phyloP scores from a whole-genome alignment of 2,797 vertebrate species.

The Liparis tanakae region DNA sequence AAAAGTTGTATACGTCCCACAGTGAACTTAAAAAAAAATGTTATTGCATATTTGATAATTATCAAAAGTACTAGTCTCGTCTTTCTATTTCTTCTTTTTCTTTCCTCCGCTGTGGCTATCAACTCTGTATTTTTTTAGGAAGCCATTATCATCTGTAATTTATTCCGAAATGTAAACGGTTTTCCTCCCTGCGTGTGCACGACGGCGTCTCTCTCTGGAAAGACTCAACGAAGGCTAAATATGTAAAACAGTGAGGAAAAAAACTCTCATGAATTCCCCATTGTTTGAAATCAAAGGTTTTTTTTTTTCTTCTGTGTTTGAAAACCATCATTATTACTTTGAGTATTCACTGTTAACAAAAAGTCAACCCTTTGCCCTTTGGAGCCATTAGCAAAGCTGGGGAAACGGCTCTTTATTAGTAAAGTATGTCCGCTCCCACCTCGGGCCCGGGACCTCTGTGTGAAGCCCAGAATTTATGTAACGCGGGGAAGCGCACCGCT shows the following conservation, averaged over 20 bases:
- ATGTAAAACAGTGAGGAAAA: conserved; percentile 1
- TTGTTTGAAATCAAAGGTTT: not conserved
- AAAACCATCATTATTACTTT: conserved; percentile 24
- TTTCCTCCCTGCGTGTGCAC: conserved; percentile 14
- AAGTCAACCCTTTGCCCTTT: conserved; percentile 39
- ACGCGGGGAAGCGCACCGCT: conserved; percentile 49
- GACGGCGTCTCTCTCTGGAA: conserved; percentile 14
- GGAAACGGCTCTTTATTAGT: conserved; percentile 78
- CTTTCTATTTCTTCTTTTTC: not conserved
- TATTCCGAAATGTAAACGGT: conserved; percentile 12
- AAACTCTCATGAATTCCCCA: not conserved
- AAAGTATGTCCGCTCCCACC: conserved; percentile 72
- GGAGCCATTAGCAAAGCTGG: conserved; percentile 65
- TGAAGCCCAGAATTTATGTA: conserved; percentile 77
- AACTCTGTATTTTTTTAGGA: not conserved
- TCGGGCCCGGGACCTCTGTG: conserved; percentile 57
- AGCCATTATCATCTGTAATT: not conserved
- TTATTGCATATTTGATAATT: conserved; percentile 12
- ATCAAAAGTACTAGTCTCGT: not conserved
- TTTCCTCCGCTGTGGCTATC: not conserved
- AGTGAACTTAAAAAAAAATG: not conserved
- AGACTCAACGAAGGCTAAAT: not conserved
- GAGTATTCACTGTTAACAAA: conserved; percentile 19
- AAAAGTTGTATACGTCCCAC: conserved; percentile 23
- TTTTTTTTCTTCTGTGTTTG: not conserved